phyloP scores from a whole-genome alignment of 1,140 invertebrate species.

The Idris sp. region DNA sequence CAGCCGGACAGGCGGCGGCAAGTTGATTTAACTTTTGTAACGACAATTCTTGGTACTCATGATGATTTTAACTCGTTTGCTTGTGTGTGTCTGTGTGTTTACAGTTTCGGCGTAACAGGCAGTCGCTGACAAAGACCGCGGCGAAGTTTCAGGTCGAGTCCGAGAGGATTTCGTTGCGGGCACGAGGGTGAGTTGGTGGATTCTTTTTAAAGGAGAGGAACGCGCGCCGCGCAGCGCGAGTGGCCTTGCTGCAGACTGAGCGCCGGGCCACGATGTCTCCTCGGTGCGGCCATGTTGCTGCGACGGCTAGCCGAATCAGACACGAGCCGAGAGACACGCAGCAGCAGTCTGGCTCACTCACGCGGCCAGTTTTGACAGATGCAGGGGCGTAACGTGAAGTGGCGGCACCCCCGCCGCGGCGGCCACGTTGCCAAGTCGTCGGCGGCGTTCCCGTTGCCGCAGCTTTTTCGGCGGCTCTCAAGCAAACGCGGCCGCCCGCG shows the following conservation, averaged over 20 bases:
- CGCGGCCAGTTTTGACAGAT: slow-evolving; percentile 50
- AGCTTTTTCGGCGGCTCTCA: slow-evolving; percentile 9
- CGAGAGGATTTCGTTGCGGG: slow-evolving; percentile 41
- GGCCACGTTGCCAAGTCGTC: slow-evolving; percentile 27
- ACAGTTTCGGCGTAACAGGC: slow-evolving; percentile 17
- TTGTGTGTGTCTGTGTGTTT: slow-evolving; percentile 31
- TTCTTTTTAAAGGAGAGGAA: background rate
- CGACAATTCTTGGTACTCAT: no score
- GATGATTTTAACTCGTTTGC: no score
- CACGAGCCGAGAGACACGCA: background rate
- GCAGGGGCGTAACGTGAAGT: slow-evolving; percentile 18
- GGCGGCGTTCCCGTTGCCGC: background rate
- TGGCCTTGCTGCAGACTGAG: slow-evolving; percentile 10
- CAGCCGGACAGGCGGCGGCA: background rate
- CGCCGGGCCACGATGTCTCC: slow-evolving; percentile 49
- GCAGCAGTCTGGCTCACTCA: slow-evolving; percentile 34
- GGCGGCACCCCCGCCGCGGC: slow-evolving; percentile 2
- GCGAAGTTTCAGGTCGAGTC: slow-evolving; percentile 44
- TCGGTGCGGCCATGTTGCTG: slow-evolving; percentile 72
- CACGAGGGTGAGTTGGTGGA: slow-evolving; percentile 30
- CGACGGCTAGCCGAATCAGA: slow-evolving; percentile 46
- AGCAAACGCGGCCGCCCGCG: no score
- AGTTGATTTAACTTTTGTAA: background rate
- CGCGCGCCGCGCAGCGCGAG: slow-evolving; percentile 23
- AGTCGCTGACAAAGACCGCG: slow-evolving; percentile 46